Conservation (phyloP, 2,888 invertebrate species). For the Euproctis similis region DNA sequence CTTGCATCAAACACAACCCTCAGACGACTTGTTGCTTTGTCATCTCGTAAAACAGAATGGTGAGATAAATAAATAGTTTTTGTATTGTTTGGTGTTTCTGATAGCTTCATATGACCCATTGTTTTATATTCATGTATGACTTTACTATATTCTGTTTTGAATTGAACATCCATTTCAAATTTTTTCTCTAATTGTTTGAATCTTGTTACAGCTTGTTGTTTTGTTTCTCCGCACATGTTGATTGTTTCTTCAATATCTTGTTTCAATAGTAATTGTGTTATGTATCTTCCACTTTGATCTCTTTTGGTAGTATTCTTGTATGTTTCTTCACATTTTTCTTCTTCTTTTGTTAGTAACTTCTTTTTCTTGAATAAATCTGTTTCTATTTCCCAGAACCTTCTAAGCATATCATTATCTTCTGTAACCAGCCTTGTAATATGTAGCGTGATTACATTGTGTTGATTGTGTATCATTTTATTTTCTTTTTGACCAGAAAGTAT, state of each 20-base stretch:
- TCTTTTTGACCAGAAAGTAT: too few species aligned
- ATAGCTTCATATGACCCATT: background rate
- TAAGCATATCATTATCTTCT: too few species aligned
- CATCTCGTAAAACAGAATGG: background rate
- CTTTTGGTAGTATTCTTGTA: constrained; percentile 14
- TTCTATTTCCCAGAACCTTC: too few species aligned
- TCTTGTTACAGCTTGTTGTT: constrained; percentile 13
- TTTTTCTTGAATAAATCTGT: background rate
- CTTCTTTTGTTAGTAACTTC: too few species aligned
- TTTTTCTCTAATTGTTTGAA: constrained; percentile 9
- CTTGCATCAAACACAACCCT: background rate
- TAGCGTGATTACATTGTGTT: too few species aligned
- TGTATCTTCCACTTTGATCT: too few species aligned
- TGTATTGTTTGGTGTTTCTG: background rate
- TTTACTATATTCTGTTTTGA: constrained; percentile 1
- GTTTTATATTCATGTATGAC: constrained; percentile 1
- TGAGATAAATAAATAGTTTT: background rate
- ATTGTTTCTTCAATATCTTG: constrained; percentile 4
- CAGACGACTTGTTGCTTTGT: background rate
- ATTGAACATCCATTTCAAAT: constrained; percentile 1
- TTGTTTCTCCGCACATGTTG: constrained; percentile 7
- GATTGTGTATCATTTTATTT: too few species aligned
- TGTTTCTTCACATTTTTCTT: background rate
- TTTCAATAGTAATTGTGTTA: background rate
- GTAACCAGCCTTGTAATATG: too few species aligned